Evolutionary conservation across 1,140 invertebrate species (phyloP).

Genomic region (Panagrolaimus sp.): DNA sequence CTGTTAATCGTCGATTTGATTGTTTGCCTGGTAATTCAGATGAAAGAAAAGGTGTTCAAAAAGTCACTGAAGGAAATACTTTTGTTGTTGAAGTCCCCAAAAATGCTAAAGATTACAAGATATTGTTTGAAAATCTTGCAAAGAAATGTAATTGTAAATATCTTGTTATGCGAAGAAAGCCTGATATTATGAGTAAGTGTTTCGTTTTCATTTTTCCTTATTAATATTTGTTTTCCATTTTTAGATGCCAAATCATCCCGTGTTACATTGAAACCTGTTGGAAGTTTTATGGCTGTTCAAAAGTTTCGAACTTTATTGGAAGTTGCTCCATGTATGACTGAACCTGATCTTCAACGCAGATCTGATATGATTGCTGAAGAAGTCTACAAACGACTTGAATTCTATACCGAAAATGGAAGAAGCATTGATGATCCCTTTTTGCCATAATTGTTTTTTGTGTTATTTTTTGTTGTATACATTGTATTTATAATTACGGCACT

Average conservation of each 20-base stretch:
- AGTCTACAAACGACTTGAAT: background rate
- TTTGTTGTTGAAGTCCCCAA: background rate
- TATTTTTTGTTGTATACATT: no score
- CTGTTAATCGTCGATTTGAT: background rate
- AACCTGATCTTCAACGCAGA: background rate
- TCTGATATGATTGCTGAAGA: background rate
- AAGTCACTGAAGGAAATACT: no score
- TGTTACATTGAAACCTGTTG: background rate
- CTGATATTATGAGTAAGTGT: no score
- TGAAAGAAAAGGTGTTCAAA: no score
- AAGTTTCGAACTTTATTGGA: constrained; percentile 4
- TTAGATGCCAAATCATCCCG: no score
- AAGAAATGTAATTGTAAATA: background rate
- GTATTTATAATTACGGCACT: no score
- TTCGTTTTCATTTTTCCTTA: no score
- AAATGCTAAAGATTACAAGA: background rate
- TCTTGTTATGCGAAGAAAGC: no score
- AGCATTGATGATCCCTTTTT: background rate
- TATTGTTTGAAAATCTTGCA: background rate
- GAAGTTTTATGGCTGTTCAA: background rate
- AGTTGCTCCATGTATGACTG: background rate
- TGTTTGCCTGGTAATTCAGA: background rate
- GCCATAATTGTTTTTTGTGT: no score
- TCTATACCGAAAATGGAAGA: background rate
- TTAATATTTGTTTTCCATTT: no score